These are phyloP conservation scores for Stigmatopora argus DNA, from an alignment of 2,113 vertebrate species.

Conservation along the genomic window DNA sequence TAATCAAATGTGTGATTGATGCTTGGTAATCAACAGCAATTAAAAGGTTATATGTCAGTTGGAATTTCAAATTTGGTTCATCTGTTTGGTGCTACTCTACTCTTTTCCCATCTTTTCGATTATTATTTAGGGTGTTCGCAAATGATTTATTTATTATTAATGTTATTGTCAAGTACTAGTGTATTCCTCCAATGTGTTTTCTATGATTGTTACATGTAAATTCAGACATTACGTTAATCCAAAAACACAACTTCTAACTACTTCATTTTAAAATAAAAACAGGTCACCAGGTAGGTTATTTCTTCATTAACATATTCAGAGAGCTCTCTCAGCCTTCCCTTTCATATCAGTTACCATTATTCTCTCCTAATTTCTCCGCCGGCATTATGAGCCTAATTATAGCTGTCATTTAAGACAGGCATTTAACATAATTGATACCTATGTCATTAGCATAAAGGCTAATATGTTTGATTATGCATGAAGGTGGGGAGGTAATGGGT, in stretches of 20 bases:
- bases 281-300: constrained; percentile 52
- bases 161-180: no score
- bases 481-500: constrained; percentile 43
- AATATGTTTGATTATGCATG: constrained; percentile 63
- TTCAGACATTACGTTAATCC: no score
- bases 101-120: no score
- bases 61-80: background rate
- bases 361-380: constrained; percentile 45
- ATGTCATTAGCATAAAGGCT: constrained; percentile 60
- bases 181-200: no score
- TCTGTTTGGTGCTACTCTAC: background rate
- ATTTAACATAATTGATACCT: constrained; percentile 57
- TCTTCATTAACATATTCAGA: constrained; percentile 36
- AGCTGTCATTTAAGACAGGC: constrained; percentile 51
- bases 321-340: constrained; percentile 27
- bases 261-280: constrained; percentile 24
- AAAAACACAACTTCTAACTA: no score
- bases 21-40: background rate
- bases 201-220: no score
- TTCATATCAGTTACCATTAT: constrained; percentile 50
- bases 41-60: background rate
- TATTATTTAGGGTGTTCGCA: no score
- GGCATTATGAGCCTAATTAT: constrained; percentile 53
- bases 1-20: background rate
- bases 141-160: no score